Percentiles rank a stretch among this genome's conserved stretches.
phyloP scores from a whole-genome alignment of 1,140 invertebrate species.

The Atopsyche davidsoni region DNA sequence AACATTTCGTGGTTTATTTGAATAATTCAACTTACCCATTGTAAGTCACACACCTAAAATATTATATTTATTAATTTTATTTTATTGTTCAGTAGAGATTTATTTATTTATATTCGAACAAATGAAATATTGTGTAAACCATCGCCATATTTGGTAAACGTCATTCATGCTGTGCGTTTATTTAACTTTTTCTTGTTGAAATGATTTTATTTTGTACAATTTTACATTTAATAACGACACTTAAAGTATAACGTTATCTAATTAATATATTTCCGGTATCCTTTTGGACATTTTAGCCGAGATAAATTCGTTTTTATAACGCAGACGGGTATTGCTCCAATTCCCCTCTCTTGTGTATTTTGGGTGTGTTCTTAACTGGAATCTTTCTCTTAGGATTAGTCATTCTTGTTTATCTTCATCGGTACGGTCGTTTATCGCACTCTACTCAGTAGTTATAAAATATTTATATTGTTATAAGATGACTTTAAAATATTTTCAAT shows the following conservation, averaged over 20 bases:
- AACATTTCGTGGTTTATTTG: too few species aligned
- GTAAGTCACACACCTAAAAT: too few species aligned
- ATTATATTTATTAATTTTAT: background rate
- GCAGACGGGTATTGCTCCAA: constrained; percentile 6
- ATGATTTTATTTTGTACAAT: background rate
- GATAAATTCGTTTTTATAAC: background rate
- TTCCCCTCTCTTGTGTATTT: constrained; percentile 12
- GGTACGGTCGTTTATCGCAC: too few species aligned
- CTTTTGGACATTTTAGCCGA: background rate
- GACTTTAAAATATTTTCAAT: too few species aligned
- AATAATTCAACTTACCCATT: too few species aligned
- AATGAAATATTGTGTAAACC: background rate
- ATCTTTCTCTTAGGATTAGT: too few species aligned
- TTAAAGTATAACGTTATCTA: too few species aligned
- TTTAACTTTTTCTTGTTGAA: constrained; percentile 8
- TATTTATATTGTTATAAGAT: too few species aligned
- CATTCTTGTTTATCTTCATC: constrained; percentile 10
- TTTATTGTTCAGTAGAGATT: background rate
- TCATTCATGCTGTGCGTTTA: constrained; percentile 14
- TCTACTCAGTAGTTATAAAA: too few species aligned
- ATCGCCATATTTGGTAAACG: constrained; percentile 27
- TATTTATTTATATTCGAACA: background rate
- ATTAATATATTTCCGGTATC: too few species aligned
- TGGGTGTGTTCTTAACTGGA: constrained; percentile 8
- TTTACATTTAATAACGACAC: background rate